Evolutionary conservation across 2,888 invertebrate genomes (phyloP).

Genomic region (Ormyrus thymus): DNA sequence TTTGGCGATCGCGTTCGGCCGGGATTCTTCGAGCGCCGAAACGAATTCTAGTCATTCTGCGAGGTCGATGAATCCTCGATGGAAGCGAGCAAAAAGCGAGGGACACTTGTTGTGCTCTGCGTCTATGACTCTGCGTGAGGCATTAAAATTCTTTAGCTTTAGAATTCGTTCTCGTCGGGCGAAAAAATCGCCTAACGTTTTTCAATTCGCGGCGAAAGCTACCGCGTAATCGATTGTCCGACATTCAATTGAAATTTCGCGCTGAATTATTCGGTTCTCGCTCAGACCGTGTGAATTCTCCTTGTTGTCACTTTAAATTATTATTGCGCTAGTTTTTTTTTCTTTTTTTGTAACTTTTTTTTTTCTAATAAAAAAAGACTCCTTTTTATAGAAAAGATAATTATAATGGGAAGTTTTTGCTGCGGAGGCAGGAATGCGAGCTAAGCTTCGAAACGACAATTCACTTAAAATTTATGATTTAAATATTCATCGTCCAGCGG

Average conservation of each 20-base stretch:
- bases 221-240: slow-evolving; percentile 18
- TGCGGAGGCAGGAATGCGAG: no score
- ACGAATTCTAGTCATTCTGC: slow-evolving; percentile 21
- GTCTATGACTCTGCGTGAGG: slow-evolving; percentile 1
- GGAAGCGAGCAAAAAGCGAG: background rate
- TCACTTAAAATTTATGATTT: no score
- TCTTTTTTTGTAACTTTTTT: no score
- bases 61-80: slow-evolving; percentile 10
- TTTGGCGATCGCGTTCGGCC: background rate
- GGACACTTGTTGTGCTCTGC: background rate
- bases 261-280: background rate
- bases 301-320: no score
- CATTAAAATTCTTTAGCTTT: slow-evolving; percentile 14
- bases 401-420: no score
- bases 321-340: no score
- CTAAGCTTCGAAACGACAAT: no score
- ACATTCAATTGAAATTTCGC: slow-evolving; percentile 18
- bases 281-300: no score
- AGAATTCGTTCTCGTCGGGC: background rate
- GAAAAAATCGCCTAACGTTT: background rate
- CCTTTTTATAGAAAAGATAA: no score
- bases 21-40: slow-evolving; percentile 9
- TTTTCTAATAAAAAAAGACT: no score
- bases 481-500: no score
- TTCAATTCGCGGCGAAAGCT: background rate